Conservation (phyloP, 2,797 vertebrate species). For the Xenops minutus region DNA sequence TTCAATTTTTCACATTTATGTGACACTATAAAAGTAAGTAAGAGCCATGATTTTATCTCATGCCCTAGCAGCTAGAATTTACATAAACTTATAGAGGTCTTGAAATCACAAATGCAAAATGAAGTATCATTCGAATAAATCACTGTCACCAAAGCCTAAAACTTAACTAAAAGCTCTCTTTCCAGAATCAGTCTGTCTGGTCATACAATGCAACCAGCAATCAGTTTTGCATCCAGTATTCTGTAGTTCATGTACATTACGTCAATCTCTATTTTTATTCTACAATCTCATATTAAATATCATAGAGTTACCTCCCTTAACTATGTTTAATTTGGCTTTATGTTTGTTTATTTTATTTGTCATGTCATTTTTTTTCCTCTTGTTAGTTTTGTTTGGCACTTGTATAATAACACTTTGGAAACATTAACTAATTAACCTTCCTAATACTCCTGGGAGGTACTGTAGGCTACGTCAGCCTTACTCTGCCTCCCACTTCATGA, state of each 20-base stretch:
- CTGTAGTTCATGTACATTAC: not conserved
- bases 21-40: conserved; percentile 66
- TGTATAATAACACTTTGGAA: conserved; percentile 47
- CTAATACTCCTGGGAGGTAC: conserved; percentile 53
- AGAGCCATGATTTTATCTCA: conserved; percentile 63
- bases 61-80: conserved; percentile 64
- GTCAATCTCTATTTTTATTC: conserved; percentile 24
- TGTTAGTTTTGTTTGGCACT: conserved; percentile 41
- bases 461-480: conserved; percentile 39
- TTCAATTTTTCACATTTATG: conserved; percentile 71
- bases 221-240: not conserved
- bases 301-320: conserved; percentile 28
- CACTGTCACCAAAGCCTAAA: conserved; percentile 33
- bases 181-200: not conserved
- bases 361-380: conserved; percentile 40
- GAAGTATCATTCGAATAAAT: conserved; percentile 68
- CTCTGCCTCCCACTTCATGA: conserved; percentile 34
- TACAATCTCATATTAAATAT: conserved; percentile 23
- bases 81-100: conserved; percentile 64
- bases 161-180: conserved; percentile 48
- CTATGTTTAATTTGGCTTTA: conserved; percentile 48
- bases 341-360: conserved; percentile 52
- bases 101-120: conserved; percentile 70
- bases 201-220: not conserved
- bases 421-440: conserved; percentile 61